A percentile compares a stretch with the other conserved stretches of the same genome.
Conservation (phyloP, 2,113 vertebrate genomes). For the Forbesichthys agassizii region DNA sequence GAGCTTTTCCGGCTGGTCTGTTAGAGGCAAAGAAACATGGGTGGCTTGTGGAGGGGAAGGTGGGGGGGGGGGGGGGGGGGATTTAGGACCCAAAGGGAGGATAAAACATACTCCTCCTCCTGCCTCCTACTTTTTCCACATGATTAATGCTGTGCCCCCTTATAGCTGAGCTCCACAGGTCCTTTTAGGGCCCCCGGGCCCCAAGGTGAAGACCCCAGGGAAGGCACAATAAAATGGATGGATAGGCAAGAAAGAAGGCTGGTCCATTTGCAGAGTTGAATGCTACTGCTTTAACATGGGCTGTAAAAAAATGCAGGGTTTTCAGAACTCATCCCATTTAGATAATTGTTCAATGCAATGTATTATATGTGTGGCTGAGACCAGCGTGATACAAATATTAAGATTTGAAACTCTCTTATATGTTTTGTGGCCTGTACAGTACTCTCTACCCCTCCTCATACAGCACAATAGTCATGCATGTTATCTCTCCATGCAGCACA, state of each 20-base stretch:
- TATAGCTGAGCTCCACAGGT: slow-evolving; percentile 18
- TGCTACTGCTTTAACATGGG: background rate
- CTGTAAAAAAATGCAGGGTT: background rate
- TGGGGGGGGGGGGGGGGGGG: slow-evolving; percentile 26
- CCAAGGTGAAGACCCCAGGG: slow-evolving; percentile 45
- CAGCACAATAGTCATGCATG: no score
- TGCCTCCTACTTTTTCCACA: slow-evolving; percentile 16
- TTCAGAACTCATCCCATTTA: no score
- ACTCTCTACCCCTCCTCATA: no score
- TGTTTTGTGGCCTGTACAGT: no score
- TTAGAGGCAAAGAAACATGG: background rate
- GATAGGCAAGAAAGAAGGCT: background rate
- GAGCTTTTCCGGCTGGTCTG: slow-evolving; percentile 8
- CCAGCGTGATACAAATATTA: no score
- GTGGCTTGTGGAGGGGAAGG: slow-evolving; percentile 8
- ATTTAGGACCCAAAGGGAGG: slow-evolving; percentile 35
- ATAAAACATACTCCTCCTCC: slow-evolving; percentile 30
- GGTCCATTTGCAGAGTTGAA: slow-evolving; percentile 8
- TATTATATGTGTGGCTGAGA: no score
- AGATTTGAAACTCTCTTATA: no score
- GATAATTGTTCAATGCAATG: no score
- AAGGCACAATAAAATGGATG: slow-evolving; percentile 11
- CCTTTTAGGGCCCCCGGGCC: slow-evolving; percentile 15
- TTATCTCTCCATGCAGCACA: no score
- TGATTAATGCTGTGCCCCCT: slow-evolving; percentile 48